phyloP scores from a whole-genome alignment of 2,797 vertebrate genomes.

The Adelosebastes latens region DNA sequence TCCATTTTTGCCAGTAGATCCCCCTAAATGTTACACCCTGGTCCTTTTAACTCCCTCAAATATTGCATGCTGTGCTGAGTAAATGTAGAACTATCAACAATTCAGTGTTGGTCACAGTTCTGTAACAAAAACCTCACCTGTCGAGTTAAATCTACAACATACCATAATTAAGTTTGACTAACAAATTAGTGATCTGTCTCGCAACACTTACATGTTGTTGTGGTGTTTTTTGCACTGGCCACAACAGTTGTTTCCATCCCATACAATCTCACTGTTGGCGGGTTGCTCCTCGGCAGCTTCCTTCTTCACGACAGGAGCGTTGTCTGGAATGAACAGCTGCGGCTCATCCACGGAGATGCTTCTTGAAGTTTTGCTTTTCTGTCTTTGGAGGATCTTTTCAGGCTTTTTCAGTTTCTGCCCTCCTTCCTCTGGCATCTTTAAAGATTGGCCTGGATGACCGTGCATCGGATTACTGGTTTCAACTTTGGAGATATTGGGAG shows the following conservation, averaged over 20 bases:
- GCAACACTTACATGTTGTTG: constrained; percentile 90
- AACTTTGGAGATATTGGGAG: constrained; percentile 77
- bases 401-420: constrained; percentile 89
- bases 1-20: no score
- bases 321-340: constrained; percentile 96
- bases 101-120: background rate
- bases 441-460: constrained; percentile 68
- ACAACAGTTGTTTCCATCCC: constrained; percentile 96
- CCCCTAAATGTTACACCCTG: no score
- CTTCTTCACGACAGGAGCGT: constrained; percentile 91
- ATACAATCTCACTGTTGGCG: constrained; percentile 84
- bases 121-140: background rate
- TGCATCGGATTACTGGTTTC: constrained; percentile 71
- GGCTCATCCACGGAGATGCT: constrained; percentile 96
- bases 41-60: background rate
- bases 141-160: background rate
- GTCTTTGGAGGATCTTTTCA: constrained; percentile 89
- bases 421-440: constrained; percentile 78
- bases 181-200: background rate
- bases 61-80: background rate
- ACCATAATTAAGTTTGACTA: background rate
- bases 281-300: constrained; percentile 73
- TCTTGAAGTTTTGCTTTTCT: constrained; percentile 87
- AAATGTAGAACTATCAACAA: background rate
- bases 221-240: constrained; percentile 96